Percentiles rank a stretch among this genome's conserved stretches.
Conservation (phyloP, 2,113 vertebrate genomes). For the Symphodus melops region DNA sequence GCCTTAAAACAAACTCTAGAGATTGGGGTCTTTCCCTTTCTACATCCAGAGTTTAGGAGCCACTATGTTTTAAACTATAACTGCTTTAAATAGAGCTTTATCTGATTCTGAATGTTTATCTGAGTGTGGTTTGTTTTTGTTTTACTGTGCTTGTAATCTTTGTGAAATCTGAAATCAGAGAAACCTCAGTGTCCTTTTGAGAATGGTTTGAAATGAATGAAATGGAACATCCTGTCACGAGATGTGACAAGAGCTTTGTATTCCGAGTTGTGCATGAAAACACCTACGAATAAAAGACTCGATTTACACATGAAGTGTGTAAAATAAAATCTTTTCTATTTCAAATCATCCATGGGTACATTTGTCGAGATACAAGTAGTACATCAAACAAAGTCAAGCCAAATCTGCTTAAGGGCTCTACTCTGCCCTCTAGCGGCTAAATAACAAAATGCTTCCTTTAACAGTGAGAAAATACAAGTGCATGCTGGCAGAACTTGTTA, state of each 20-base stretch:
- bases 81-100: no score
- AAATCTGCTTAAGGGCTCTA: constrained; percentile 60
- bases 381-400: constrained; percentile 73
- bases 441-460: constrained; percentile 66
- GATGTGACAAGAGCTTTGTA: background rate
- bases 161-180: no score
- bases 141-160: no score
- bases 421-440: constrained; percentile 56
- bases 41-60: no score
- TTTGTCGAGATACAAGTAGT: constrained; percentile 72
- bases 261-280: background rate
- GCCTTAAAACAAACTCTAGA: no score
- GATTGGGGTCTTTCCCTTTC: no score
- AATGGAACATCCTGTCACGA: background rate
- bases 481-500: constrained; percentile 85
- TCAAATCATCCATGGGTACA: constrained; percentile 75
- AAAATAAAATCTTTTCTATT: constrained; percentile 79
- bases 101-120: no score
- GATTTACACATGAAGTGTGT: constrained; percentile 53
- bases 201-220: no score
- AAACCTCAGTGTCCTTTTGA: no score
- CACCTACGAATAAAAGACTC: constrained; percentile 39
- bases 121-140: no score
- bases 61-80: no score
- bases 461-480: constrained; percentile 74